Evolutionary conservation across 2,888 invertebrate genomes (phyloP).

Genomic region (Amphipoea oculea): DNA sequence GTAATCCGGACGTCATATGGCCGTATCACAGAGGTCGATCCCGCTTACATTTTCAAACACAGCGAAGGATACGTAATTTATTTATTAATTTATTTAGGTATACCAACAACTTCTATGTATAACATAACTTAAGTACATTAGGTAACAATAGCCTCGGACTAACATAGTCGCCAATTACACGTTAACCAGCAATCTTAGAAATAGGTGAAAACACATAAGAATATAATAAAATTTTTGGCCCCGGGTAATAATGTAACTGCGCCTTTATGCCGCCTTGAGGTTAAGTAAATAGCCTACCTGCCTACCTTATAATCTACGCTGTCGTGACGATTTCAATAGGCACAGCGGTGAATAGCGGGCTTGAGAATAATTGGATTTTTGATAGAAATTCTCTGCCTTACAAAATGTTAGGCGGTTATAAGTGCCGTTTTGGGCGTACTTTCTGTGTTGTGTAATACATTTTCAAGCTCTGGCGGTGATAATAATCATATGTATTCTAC

Average conservation of each 20-base stretch:
- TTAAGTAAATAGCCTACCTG: slow-evolving; percentile 41
- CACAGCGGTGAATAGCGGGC: slow-evolving; percentile 37
- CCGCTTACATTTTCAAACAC: background rate
- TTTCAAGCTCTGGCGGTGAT: slow-evolving; percentile 14
- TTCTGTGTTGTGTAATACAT: slow-evolving; percentile 30
- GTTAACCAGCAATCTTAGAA: background rate
- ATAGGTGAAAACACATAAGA: background rate
- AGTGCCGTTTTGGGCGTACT: slow-evolving; percentile 17
- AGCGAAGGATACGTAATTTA: background rate
- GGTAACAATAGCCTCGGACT: no score
- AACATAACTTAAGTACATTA: no score
- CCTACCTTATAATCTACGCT: slow-evolving; percentile 18
- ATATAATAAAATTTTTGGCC: background rate
- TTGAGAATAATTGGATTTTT: slow-evolving; percentile 58
- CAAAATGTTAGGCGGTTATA: slow-evolving; percentile 34
- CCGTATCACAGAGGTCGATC: background rate
- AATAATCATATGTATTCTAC: slow-evolving; percentile 19
- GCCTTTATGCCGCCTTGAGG: slow-evolving; percentile 27
- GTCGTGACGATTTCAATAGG: slow-evolving; percentile 50
- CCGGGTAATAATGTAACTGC: background rate
- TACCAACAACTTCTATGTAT: no score
- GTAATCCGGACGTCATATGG: background rate
- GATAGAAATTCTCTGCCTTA: slow-evolving; percentile 47
- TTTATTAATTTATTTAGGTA: no score
- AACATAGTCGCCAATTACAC: background rate